Evolutionary conservation across 2,797 vertebrate genomes (phyloP).

Genomic region (Pogonophryne albipinna): DNA sequence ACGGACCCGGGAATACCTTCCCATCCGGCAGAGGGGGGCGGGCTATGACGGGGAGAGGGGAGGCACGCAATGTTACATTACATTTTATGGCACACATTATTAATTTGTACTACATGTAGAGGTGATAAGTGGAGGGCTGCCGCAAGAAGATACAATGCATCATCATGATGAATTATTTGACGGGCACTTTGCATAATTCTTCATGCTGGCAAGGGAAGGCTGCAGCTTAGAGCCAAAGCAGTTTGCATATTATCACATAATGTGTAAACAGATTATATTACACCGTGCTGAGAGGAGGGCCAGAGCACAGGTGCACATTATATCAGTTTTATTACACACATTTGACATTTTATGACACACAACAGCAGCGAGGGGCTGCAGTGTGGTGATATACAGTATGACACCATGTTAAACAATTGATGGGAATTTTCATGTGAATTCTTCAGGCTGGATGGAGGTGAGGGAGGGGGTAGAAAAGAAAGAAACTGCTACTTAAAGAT

Average conservation of each 20-base stretch:
- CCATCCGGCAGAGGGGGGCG: slow-evolving; percentile 88
- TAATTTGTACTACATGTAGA: slow-evolving; percentile 48
- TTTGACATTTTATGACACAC: slow-evolving; percentile 48
- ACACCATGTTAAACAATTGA: slow-evolving; percentile 34
- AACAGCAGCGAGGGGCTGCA: slow-evolving; percentile 24
- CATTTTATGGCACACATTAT: slow-evolving; percentile 45
- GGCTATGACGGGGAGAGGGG: slow-evolving; percentile 59
- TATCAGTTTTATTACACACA: slow-evolving; percentile 58
- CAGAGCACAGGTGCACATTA: slow-evolving; percentile 44
- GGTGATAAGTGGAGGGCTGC: slow-evolving; percentile 44
- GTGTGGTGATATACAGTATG: slow-evolving; percentile 31
- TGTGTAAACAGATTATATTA: slow-evolving; percentile 64
- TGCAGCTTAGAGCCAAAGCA: slow-evolving; percentile 59
- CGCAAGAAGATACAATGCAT: slow-evolving; percentile 52
- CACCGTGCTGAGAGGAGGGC: slow-evolving; percentile 36
- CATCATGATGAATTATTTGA: slow-evolving; percentile 68
- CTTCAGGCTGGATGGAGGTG: not conserved
- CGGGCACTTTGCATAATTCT: slow-evolving; percentile 65
- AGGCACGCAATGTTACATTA: slow-evolving; percentile 22
- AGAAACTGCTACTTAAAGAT: not conserved
- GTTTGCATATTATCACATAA: slow-evolving; percentile 62
- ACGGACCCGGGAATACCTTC: slow-evolving; percentile 91
- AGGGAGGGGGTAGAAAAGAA: not conserved
- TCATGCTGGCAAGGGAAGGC: slow-evolving; percentile 46
- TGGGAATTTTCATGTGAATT: slow-evolving; percentile 36